Conservation (phyloP, 2,888 invertebrate genomes). For the Ernsta delagoae region DNA sequence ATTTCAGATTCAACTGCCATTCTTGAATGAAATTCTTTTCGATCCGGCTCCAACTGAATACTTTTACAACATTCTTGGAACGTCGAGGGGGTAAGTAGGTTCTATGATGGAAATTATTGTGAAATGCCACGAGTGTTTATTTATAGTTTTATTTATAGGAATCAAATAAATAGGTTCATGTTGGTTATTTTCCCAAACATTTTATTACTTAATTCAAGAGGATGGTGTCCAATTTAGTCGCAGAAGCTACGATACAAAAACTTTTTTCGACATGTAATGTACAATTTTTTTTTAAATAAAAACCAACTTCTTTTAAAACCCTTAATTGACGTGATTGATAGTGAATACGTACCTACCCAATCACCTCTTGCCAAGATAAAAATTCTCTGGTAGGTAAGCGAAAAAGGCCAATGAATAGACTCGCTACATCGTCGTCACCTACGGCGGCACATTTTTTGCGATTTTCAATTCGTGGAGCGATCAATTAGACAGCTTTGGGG, state of each 20-base stretch:
- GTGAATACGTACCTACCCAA: no score
- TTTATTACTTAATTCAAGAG: neutral
- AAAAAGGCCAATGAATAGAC: conserved; percentile 27
- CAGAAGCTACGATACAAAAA: no score
- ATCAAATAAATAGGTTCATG: no score
- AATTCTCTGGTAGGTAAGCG: conserved; percentile 29
- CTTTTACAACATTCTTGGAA: conserved; percentile 33
- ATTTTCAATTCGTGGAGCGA: conserved; percentile 73
- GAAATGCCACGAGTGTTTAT: conserved; percentile 15
- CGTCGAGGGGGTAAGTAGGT: conserved; percentile 20
- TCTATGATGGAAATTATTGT: conserved; percentile 33
- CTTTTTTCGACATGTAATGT: no score
- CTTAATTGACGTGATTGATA: no score
- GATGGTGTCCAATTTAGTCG: neutral
- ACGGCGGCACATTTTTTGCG: conserved; percentile 63
- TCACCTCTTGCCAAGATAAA: conserved; percentile 6
- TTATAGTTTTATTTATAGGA: no score
- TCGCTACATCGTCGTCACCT: conserved; percentile 33
- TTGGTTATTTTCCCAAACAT: neutral
- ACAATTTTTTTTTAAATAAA: no score
- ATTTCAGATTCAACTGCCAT: conserved; percentile 45
- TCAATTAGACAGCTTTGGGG: conserved; percentile 73
- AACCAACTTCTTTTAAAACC: neutral
- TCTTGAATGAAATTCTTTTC: conserved; percentile 48
- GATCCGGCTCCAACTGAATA: conserved; percentile 42